Base-by-base conservation (phyloP, 2,888 invertebrate species). In the Noctuana brunneofusca region DNA sequence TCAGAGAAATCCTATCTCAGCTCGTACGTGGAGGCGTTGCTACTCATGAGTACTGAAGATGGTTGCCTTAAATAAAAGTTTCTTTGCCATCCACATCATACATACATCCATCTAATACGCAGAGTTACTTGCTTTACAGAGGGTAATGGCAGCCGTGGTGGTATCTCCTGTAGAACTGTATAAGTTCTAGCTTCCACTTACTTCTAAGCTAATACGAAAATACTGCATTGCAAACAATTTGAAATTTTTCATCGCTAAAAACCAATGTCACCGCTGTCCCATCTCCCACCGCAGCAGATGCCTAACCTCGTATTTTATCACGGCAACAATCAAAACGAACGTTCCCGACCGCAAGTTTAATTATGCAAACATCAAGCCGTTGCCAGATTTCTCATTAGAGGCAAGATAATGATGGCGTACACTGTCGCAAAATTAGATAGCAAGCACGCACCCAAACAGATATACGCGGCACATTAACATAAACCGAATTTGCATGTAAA, bases 401-500 rank as follows among this genome's bases (percentile, higher is more conserved):
- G 84, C 83, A 89, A 90, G 90, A 91, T 91, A 91, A 91, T 91
- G 90, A 90, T 89, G 84, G 87, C 87, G 88, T 87, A 89, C 89
- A 89, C 90, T 90, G 90, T 91, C 89, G 89, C 90, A 88, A 90
- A 91, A 91, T 91, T 90, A 91, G 90, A 91, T 89, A 89, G 86
- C 88, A 84, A 85, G 87, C 89, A 89, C 91, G 89, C 90, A 90
- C 90, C 90, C 89, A 90, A 89, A 90, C 91, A 90, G 89, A 91
- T 89, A 91, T 89, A 90, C 89, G 89, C 85, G 86, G 84, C 84
- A 87, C 92, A 92, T 92, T 92, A 92, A 92, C 92, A 92, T 92
- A 92, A 92, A 92, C 92, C 92, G 91, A 92, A 92, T 92, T 92
- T 92, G 92, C 92, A 92, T 92, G 92, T 92, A 92, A 92, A 92